Conservation (phyloP, 2,888 invertebrate genomes). For the Drosophila nr. fundita region DNA sequence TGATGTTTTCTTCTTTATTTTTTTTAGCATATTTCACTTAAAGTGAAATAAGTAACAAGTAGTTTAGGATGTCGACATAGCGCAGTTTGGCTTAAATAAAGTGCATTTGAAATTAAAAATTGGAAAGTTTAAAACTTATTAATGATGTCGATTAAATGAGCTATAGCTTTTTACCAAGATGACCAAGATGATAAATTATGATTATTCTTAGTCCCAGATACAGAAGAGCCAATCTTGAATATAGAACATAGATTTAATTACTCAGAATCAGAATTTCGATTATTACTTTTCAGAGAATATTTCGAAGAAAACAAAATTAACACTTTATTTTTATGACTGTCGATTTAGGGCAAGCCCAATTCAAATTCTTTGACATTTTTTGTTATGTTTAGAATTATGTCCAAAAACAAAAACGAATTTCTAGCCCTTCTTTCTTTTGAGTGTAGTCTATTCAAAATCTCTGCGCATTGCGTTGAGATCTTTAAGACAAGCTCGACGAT, state of each 20-base stretch:
- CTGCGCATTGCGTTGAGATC: neutral
- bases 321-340: neutral
- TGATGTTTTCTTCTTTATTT: neutral
- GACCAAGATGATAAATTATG: neutral
- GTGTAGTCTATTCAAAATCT: neutral
- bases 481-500: neutral
- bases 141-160: neutral
- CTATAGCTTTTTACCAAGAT: no score
- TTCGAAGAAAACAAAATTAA: neutral
- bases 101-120: neutral
- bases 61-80: neutral
- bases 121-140: neutral
- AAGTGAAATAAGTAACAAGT: neutral
- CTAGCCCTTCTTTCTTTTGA: neutral
- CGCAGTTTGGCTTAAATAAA: neutral
- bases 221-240: neutral
- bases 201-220: no score
- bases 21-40: neutral
- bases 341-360: neutral
- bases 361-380: neutral
- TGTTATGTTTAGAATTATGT: neutral
- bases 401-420: neutral
- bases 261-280: neutral
- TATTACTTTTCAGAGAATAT: neutral
- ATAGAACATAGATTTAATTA: neutral